Base-by-base conservation (phyloP, 1,140 invertebrate genomes). In the Chelonus insularis region DNA sequence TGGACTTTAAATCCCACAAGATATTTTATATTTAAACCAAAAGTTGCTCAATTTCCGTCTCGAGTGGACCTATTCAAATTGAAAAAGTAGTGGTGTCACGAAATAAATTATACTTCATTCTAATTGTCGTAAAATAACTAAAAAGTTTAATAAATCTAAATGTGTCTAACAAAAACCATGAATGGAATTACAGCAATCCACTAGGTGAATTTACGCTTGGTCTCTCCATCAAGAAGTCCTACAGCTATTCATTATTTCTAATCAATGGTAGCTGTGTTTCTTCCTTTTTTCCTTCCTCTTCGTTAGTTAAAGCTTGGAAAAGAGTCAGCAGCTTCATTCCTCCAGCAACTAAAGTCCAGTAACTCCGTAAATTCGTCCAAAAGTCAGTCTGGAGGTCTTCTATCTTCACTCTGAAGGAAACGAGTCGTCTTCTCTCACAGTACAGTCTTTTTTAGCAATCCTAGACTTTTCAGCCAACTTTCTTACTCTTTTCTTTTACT, bases 161-260 rank as follows among this genome's bases (percentile, higher is more conserved):
- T 12, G 8, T 55, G 11, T n/a, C 36, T 23, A n/a, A 12, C 3
- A 51, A 52, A 52, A 29, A 36, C 11, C n/a, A n/a, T 41, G 34
- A 55, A 55, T 55, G 21, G 25, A 32, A 34, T 1, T 25, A 34
- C 16, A 8, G 25, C 11, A n/a, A n/a, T n/a, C n/a, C n/a, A 16
- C 5, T 18, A 4, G 43, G 16, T 45, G 16, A 21, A 50, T 50
- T 50, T 25, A 12, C 21, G 21, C 21, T 50, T 11, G 11, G 5
- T 29, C 8, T 41, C 37, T 41, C 11, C 12, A 11, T 18, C 3
- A 8, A 50, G 16, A 51, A 34, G 23, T 34, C 29, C 25, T 16
- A 32, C 8, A 12, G 23, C 52, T 20, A 50, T 56, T 62, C 52
- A 57, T 52, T 57, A 62, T 62, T 62, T 57, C 55, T 57, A 62